A percentile compares a stretch with the other conserved stretches of the same genome.
Evolutionary conservation across 1,140 invertebrate genomes (phyloP).

Genomic region (Whitmania pigra): DNA sequence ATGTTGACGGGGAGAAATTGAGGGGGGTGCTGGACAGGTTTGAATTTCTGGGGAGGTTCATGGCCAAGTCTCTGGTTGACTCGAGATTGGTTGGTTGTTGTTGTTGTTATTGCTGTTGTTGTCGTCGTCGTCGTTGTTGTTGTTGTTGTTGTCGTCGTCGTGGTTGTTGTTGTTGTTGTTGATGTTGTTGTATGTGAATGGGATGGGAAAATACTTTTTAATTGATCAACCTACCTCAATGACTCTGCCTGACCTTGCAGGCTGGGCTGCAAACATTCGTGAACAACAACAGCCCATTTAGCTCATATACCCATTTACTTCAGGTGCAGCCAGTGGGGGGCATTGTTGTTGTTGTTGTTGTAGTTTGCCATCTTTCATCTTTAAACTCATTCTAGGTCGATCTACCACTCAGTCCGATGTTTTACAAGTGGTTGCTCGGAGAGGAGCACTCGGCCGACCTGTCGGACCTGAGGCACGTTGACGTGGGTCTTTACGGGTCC

Average conservation of each 20-base stretch:
- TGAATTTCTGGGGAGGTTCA: conserved; percentile 91
- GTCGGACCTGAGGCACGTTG: conserved; percentile 70
- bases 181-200: too few relatives aligned
- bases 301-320: too few relatives aligned
- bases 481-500: conserved; percentile 71
- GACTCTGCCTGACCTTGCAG: too few relatives aligned
- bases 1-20: neutral
- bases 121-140: neutral
- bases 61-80: conserved; percentile 98
- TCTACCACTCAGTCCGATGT: conserved; percentile 79
- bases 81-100: conserved; percentile 74
- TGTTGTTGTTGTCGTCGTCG: neutral
- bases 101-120: neutral
- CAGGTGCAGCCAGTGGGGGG: too few relatives aligned
- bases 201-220: too few relatives aligned
- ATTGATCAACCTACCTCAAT: too few relatives aligned
- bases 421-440: conserved; percentile 89
- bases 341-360: neutral
- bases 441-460: conserved; percentile 71
- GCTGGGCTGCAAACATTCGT: too few relatives aligned
- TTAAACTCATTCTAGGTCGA: conserved; percentile 59
- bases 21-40: conserved; percentile 53
- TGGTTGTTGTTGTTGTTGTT: too few relatives aligned
- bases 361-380: neutral
- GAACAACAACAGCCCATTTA: too few relatives aligned